Evolutionary conservation across 2,888 invertebrate species (phyloP), one percentile per base, ranked within the genome.

Genomic region (Tupiocoris notatus): DNA sequence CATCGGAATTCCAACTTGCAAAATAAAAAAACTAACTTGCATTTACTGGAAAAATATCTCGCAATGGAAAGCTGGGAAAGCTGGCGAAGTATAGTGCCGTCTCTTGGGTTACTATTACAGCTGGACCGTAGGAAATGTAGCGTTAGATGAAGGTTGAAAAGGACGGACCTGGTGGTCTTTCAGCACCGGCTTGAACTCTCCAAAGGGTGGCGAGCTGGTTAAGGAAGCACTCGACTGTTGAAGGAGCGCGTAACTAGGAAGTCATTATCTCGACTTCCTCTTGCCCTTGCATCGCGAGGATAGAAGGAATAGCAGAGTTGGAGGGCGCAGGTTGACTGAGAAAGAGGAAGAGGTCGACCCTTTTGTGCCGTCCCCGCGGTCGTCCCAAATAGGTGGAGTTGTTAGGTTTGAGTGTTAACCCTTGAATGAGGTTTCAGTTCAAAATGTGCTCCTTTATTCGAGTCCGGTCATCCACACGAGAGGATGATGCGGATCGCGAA

Each of bases 211-310:
- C 25, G 7, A 12, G 56, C 70, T 59, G 70, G 70, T 70, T 24
- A 25, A 59, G 70, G 70, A 70, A 70, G 59, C 70, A 70, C 70
- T 70, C 24, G 59, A 70, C 58, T 70, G 70, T 70, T 70, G 70
- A 70, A 70, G 59, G 70, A 70, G 70, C 57, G 70, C 70, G 70
- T 70, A 70, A 70, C 70, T 70, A 70, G 70, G 59, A 59, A 70
- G 70, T 70, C 70, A 70, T 70, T 70, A 70, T 70, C 70, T 58
- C 65, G 23, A 16, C 23, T 70, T 68, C 68, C 68, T 66, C 54
- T 68, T n/a, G n/a, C 18, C 18, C 21, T n/a, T 18, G 2, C 23
- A 39, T n/a, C n/a, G n/a, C n/a, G n/a, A n/a, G n/a, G 39, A 39
- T 39, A 39, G 39, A 39, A 39, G 39, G 39, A 12, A 39, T 39